Base-by-base conservation (phyloP, 2,888 invertebrate genomes). In the Heteropelma amictum region DNA sequence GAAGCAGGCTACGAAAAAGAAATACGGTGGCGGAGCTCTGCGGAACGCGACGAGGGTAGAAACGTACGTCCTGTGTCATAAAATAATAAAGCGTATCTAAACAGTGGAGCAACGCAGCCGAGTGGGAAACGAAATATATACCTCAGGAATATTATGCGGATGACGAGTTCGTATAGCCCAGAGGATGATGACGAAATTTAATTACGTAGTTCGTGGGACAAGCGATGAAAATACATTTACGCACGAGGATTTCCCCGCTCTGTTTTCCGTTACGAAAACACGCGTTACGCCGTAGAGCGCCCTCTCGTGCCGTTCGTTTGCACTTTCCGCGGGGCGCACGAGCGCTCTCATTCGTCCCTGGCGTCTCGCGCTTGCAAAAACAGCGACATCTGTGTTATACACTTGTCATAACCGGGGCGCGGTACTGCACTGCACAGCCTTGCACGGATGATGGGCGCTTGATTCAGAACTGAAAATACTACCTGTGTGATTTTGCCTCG, bases 181-280 rank as follows among this genome's bases (percentile, higher is more conserved):
- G 80, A 79, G 83, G 81, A 84, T 83, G 84, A 84, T 83, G 84
- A 86, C 86, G 84, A 85, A 86, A 86, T 85, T 83, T 85, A 85
- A 86, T 86, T 85, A 84, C 84, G 80, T 78, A 79, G 81, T 83
- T 82, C 82, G 67, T 78, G 81, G 82, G 21, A 38, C 81, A 80
- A 78, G 60, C 28, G 33, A 77, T 71, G 78, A 81, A 82, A 84
- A 83, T 82, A 78, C 81, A 83, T 77, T 81, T 74, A 82, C 82
- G 19, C 6, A 17, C 14, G 19, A 19, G 58, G 14, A 40, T 10
- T 21, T 21, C n/a, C 47, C 21, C 12, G 6, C 12, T 12, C 26
- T 12, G n/a, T 23, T 8, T 49, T 12, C 38, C n/a, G 35, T 8
- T 19, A 12, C 21, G 17, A 51, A 42, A 56, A 38, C 19, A 45